Percentiles rank a stretch among this genome's conserved stretches.
phyloP scores from a whole-genome alignment of 1,140 invertebrate species.

The Lineus longissimus region DNA sequence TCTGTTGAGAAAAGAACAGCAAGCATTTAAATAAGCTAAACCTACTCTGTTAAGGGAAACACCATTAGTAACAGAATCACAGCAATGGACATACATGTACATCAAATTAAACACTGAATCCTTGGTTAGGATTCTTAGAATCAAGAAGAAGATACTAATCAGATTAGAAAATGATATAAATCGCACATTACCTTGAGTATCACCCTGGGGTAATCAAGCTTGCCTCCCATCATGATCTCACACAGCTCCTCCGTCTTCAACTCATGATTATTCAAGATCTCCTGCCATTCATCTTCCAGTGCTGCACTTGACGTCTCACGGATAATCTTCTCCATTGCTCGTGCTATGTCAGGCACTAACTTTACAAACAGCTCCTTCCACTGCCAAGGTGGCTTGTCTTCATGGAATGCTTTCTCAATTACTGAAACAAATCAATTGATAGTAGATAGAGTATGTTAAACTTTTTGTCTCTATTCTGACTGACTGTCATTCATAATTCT shows the following conservation, averaged over 20 bases:
- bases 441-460: too few species aligned
- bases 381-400: slow-evolving; percentile 42
- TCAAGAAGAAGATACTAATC: too few species aligned
- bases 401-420: slow-evolving; percentile 36
- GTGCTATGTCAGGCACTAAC: slow-evolving; percentile 31
- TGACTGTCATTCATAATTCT: too few species aligned
- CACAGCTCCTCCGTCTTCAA: slow-evolving; percentile 26
- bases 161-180: neutral
- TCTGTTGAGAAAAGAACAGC: neutral
- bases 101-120: too few species aligned
- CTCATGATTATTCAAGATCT: slow-evolving; percentile 25
- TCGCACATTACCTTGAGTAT: slow-evolving; percentile 33
- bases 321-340: slow-evolving; percentile 32
- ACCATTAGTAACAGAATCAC: too few species aligned
- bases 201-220: slow-evolving; percentile 40
- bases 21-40: too few species aligned
- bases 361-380: slow-evolving; percentile 47
- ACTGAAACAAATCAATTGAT: slow-evolving; percentile 24
- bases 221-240: slow-evolving; percentile 28
- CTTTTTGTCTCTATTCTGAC: too few species aligned
- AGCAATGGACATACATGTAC: too few species aligned
- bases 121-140: too few species aligned
- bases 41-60: too few species aligned
- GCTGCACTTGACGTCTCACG: slow-evolving; percentile 21
- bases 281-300: slow-evolving; percentile 27